Conservation (phyloP, 2,888 invertebrate species). For the Cinara cedri region DNA sequence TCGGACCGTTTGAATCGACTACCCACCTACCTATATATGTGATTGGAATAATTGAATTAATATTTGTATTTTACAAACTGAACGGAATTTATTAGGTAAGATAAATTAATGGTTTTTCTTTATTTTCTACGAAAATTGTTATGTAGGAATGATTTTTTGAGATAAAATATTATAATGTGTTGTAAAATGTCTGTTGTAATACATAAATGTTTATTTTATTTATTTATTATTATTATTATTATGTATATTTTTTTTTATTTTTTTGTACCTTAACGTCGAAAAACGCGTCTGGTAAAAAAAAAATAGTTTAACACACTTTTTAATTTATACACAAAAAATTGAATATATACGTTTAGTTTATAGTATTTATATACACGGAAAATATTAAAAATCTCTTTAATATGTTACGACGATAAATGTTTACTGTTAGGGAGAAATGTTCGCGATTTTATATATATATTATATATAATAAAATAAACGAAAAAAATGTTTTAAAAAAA, state of each 20-base stretch:
- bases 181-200: not conserved
- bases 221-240: not conserved
- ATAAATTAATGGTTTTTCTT: not conserved
- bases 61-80: not conserved
- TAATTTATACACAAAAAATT: constrained; percentile 19
- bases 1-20: no score
- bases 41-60: constrained; percentile 1
- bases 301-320: constrained; percentile 12
- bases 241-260: constrained; percentile 12
- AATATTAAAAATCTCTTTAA: constrained; percentile 10
- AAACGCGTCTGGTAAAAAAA: not conserved
- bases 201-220: not conserved
- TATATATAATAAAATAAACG: constrained; percentile 3
- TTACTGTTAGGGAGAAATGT: constrained; percentile 5
- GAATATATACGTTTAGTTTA: constrained; percentile 21
- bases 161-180: constrained; percentile 16
- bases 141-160: constrained; percentile 1
- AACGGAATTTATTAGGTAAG: constrained; percentile 35
- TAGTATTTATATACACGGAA: constrained; percentile 28
- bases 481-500: not conserved
- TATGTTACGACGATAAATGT: constrained; percentile 29
- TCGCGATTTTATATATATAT: constrained; percentile 21
- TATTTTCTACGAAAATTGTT: constrained; percentile 21
- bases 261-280: not conserved
- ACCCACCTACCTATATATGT: not conserved